Conservation (phyloP, 2,888 invertebrate genomes). For the Spodoptera picta region DNA sequence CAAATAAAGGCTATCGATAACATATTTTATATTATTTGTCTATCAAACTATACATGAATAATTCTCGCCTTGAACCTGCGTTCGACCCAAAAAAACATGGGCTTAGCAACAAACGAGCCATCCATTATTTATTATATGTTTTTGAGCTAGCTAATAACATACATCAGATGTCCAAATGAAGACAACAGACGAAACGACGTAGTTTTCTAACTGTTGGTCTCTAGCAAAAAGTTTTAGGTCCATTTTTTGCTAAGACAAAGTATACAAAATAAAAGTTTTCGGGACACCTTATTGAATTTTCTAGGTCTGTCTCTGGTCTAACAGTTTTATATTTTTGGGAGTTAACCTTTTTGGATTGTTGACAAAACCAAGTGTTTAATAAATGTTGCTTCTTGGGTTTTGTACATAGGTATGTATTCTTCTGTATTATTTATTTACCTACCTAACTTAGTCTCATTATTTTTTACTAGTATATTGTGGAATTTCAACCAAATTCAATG, state of each 20-base stretch:
- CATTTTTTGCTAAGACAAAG: slow-evolving; percentile 7
- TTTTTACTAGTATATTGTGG: no score
- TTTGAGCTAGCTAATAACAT: slow-evolving; percentile 25
- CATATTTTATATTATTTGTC: slow-evolving; percentile 1
- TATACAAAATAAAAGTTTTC: slow-evolving; percentile 11
- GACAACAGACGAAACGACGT: slow-evolving; percentile 12
- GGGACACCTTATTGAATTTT: slow-evolving; percentile 16
- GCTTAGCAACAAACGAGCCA: background rate
- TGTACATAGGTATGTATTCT: no score
- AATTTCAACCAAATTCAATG: no score
- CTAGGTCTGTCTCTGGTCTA: background rate
- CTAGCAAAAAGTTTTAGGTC: slow-evolving; percentile 30
- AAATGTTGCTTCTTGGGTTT: no score
- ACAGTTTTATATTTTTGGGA: background rate
- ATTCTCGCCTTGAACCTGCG: slow-evolving; percentile 32
- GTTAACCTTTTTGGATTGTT: background rate
- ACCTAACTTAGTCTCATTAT: no score
- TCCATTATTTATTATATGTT: slow-evolving; percentile 29
- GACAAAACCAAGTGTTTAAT: slow-evolving; percentile 1
- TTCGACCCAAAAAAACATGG: slow-evolving; percentile 33
- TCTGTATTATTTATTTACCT: no score
- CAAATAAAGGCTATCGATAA: background rate
- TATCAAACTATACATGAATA: background rate
- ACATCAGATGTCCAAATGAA: slow-evolving; percentile 23
- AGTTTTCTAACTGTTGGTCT: slow-evolving; percentile 19